Evolutionary conservation across 2,888 invertebrate genomes (phyloP).

Genomic region (Leucania comma): DNA sequence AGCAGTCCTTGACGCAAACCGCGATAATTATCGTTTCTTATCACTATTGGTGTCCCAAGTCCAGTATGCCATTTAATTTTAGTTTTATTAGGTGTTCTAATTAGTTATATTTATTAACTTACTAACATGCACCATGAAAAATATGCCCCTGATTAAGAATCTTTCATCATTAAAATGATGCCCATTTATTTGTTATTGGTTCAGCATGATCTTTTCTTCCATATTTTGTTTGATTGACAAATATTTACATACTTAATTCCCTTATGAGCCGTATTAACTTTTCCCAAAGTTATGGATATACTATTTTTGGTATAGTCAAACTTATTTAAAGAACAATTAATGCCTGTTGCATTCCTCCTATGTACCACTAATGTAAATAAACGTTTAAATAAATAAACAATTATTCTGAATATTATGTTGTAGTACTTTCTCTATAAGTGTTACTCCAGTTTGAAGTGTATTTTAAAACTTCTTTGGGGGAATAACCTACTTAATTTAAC

Average conservation of each 20-base stretch:
- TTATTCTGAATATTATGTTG: background rate
- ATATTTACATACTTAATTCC: too few species aligned
- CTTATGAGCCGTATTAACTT: too few species aligned
- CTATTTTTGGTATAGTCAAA: background rate
- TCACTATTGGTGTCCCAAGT: constrained; percentile 57
- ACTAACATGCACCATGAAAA: too few species aligned
- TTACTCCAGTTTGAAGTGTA: background rate
- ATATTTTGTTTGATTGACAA: too few species aligned
- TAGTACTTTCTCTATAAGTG: background rate
- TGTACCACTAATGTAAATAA: too few species aligned
- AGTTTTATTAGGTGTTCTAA: constrained; percentile 10
- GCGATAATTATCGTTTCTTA: constrained; percentile 64
- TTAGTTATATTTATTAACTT: background rate
- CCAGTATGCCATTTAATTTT: constrained; percentile 35
- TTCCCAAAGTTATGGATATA: background rate
- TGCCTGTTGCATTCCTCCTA: background rate
- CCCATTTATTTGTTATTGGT: too few species aligned
- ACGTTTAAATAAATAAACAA: background rate
- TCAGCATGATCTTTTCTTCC: too few species aligned
- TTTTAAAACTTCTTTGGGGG: background rate
- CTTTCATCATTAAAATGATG: too few species aligned
- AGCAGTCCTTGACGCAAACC: constrained; percentile 57
- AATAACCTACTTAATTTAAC: background rate
- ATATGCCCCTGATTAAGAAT: too few species aligned
- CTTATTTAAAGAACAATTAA: background rate